Evolutionary conservation across 92 coral and sea anemone species (phyloP).

Genomic region (Zoanthus gigantus): DNA sequence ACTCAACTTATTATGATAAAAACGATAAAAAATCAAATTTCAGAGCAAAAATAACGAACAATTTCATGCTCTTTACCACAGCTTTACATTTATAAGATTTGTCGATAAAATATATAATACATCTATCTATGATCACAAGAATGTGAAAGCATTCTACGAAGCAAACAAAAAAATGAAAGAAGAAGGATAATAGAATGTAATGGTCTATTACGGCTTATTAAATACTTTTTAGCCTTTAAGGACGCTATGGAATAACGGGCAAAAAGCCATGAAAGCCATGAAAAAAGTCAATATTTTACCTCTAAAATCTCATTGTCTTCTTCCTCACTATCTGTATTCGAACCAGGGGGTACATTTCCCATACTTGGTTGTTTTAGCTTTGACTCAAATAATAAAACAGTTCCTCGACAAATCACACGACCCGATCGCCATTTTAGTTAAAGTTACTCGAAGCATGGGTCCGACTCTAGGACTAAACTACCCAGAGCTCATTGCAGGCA

Average conservation of each 20-base stretch:
- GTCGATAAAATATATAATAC: too few species aligned
- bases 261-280: neutral
- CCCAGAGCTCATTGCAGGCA: slow-evolving; percentile 22
- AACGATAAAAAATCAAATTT: neutral
- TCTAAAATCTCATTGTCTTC: slow-evolving; percentile 91
- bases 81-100: too few species aligned
- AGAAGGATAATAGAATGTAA: too few species aligned
- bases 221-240: neutral
- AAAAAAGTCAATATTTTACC: slow-evolving; percentile 55
- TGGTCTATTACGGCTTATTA: neutral
- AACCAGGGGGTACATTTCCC: slow-evolving; percentile 98
- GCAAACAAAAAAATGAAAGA: too few species aligned
- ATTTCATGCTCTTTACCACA: too few species aligned
- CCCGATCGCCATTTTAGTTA: slow-evolving; percentile 24
- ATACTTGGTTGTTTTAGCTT: slow-evolving; percentile 47
- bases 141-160: too few species aligned
- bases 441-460: slow-evolving; percentile 24
- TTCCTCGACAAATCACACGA: neutral
- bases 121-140: too few species aligned
- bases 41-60: neutral
- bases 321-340: slow-evolving; percentile 90
- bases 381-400: slow-evolving; percentile 14
- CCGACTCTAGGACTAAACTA: slow-evolving; percentile 9
- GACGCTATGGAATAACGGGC: neutral
- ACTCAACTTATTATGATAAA: neutral